Conservation (phyloP, 2,888 invertebrate species). For the Pachymerium ferrugineum region DNA sequence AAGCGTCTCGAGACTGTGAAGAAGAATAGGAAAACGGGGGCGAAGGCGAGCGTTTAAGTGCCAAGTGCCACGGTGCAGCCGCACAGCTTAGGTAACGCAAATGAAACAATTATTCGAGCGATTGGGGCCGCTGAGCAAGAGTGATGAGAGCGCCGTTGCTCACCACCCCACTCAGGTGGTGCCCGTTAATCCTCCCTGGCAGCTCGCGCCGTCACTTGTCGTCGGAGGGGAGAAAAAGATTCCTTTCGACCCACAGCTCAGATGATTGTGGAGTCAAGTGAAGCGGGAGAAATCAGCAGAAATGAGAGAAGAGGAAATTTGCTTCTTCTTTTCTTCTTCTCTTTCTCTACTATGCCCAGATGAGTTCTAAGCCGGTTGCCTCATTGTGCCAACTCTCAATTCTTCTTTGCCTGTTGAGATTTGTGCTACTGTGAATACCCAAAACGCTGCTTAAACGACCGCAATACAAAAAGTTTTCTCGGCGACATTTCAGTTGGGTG, state of each 20-base stretch:
- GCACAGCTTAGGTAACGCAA: conserved; percentile 29
- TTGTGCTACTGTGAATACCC: conserved; percentile 6
- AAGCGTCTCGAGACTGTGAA: conserved; percentile 24
- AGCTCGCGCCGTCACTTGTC: conserved; percentile 28
- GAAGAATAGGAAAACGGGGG: conserved; percentile 23
- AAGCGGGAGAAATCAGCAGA: conserved; percentile 23
- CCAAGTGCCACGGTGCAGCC: conserved; percentile 23
- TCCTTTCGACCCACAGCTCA: conserved; percentile 17
- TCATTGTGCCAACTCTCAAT: conserved; percentile 19
- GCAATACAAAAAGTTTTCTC: no score
- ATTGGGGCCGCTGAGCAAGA: conserved; percentile 31
- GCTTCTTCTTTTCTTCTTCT: neutral
- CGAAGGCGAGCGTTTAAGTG: conserved; percentile 9
- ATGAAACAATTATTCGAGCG: conserved; percentile 33
- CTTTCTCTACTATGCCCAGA: neutral
- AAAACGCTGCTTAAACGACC: conserved; percentile 18
- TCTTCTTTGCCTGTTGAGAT: conserved; percentile 23
- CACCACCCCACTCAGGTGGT: conserved; percentile 30
- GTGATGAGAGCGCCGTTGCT: conserved; percentile 20
- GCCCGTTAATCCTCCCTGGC: conserved; percentile 30
- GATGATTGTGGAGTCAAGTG: conserved; percentile 25
- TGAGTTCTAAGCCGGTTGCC: conserved; percentile 24
- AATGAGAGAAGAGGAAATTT: conserved; percentile 25
- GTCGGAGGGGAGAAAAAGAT: neutral
- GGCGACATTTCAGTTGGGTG: no score